Conservation (phyloP, 2,797 vertebrate species). For the Naso thynnoides region DNA sequence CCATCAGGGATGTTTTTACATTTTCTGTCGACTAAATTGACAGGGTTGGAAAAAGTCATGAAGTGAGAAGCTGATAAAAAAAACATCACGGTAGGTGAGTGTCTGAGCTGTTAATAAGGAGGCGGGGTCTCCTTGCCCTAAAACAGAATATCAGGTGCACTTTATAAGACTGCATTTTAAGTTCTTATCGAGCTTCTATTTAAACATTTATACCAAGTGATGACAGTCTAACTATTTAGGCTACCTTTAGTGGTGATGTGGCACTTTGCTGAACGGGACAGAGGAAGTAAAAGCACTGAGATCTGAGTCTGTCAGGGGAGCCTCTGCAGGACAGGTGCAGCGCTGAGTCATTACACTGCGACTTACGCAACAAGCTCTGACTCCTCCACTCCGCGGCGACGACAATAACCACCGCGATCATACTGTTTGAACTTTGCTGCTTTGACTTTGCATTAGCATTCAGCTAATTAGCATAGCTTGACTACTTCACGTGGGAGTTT, state of each 20-base stretch:
- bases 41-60: not conserved
- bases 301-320: conserved; percentile 55
- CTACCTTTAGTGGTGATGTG: conserved; percentile 36
- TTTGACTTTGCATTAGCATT: conserved; percentile 37
- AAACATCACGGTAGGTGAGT: not conserved
- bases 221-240: not conserved
- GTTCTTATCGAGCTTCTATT: conserved; percentile 31
- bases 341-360: conserved; percentile 87
- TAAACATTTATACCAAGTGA: conserved; percentile 9
- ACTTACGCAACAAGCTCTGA: conserved; percentile 82
- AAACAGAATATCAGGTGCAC: not conserved
- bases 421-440: conserved; percentile 47
- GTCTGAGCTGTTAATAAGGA: not conserved
- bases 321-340: conserved; percentile 83
- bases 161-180: not conserved
- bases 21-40: not conserved
- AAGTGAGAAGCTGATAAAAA: not conserved
- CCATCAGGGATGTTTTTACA: not conserved
- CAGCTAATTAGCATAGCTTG: not conserved
- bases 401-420: conserved; percentile 35
- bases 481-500: conserved; percentile 9
- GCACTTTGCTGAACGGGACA: conserved; percentile 28
- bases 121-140: not conserved
- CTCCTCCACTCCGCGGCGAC: conserved; percentile 55
- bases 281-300: conserved; percentile 41